phyloP scores from a whole-genome alignment of 2,113 vertebrate species.

The Nansenia antarctica region DNA sequence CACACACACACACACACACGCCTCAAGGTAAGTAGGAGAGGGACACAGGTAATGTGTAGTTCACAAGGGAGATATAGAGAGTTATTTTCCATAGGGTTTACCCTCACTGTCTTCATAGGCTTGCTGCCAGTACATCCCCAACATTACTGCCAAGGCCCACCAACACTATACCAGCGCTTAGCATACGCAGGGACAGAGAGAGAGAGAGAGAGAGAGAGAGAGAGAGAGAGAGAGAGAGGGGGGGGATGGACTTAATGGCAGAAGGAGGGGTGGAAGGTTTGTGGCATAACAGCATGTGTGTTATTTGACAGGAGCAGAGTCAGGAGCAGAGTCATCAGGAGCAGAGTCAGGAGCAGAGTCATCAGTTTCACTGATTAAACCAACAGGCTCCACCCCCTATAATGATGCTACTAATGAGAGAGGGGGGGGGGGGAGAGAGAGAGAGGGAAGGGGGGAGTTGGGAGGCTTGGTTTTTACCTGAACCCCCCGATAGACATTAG shows the following conservation, averaged over 20 bases:
- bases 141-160: too few relatives aligned
- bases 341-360: conserved; percentile 30
- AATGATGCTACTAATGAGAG: neutral
- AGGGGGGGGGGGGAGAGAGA: neutral
- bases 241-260: neutral
- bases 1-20: conserved; percentile 9
- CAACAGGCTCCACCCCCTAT: neutral
- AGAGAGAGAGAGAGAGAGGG: conserved; percentile 15
- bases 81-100: neutral
- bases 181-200: neutral
- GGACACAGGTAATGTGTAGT: neutral
- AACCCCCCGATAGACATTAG: neutral
- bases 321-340: conserved; percentile 14
- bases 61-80: neutral
- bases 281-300: neutral
- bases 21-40: conserved; percentile 22
- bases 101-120: neutral
- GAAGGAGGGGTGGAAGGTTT: too few relatives aligned
- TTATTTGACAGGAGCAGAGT: conserved; percentile 25
- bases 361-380: conserved; percentile 35
- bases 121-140: too few relatives aligned
- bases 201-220: conserved; percentile 24
- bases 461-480: neutral
- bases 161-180: too few relatives aligned
- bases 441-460: too few relatives aligned